Evolutionary conservation across 2,113 vertebrate species (phyloP), one percentile per base, ranked within the genome.

Genomic region (Datnioides undecimradiatus): DNA sequence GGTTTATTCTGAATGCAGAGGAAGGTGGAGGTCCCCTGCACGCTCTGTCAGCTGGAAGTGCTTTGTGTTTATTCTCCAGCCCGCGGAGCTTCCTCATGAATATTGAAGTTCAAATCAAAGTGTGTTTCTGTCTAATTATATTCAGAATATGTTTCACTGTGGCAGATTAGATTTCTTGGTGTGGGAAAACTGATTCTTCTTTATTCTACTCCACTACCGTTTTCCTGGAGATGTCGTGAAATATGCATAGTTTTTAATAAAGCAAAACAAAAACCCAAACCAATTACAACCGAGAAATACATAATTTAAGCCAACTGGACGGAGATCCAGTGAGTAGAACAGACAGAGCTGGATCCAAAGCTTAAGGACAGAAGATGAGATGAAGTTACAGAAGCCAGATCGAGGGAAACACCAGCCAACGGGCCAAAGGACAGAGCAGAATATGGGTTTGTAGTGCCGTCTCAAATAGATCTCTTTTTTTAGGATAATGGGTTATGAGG

Each of bases 401-500:
- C 6, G 25, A 31, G 4, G 14, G 11, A 68, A 27, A 29, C 7
- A 41, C 3, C 14, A 27, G 45, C 27, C 58, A 43, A 34, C 16
- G 6, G 66, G 43, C 73, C 36, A 55, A 46, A 45, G 54, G 62
- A 73, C 43, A 17, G 27, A 48, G 48, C 55, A 52, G 63, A 77
- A 58, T 55, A 8, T 63, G 67, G 73, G 41, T 78, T 73, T 73
- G 63, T 73, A 48, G 43, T 31, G 49, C 36, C 54, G 19, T 55
- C 46, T 68, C 29, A 60, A 62, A 77, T 33, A 59, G 36, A 64
- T 48, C 3, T 48, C 19, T 63, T 80, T 79, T 67, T 85, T 62
- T 80, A 67, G 73, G 54, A 83, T 81, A 84, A 88, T 86, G 77
- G 73, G 48, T 52, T 81, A 8, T 11, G 60, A 74, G 69, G 40